These are phyloP conservation scores for Pseudochromis fuscus DNA, from an alignment of 2,797 vertebrate genomes.

Conservation along the genomic window DNA sequence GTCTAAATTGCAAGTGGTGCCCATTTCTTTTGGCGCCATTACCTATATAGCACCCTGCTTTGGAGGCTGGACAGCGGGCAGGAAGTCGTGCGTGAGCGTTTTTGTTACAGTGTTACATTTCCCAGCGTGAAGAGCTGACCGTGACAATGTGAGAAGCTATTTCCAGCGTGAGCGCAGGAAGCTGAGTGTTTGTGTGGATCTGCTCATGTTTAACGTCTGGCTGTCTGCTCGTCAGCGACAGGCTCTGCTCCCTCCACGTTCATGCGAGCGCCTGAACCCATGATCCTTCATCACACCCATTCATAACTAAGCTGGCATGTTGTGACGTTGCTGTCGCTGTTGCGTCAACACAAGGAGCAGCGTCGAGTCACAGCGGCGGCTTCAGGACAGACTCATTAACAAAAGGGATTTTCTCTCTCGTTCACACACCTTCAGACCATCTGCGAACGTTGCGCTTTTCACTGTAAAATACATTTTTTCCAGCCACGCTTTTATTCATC, in stretches of 20 bases:
- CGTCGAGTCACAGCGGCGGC: conserved; percentile 21
- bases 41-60: too few relatives aligned
- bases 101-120: too few relatives aligned
- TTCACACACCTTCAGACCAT: background rate
- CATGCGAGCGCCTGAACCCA: background rate
- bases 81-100: too few relatives aligned
- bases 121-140: background rate
- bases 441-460: background rate
- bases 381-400: conserved; percentile 42
- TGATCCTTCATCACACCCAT: background rate
- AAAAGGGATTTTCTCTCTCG: conserved; percentile 15
- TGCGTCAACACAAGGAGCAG: conserved; percentile 19
- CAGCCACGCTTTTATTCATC: background rate
- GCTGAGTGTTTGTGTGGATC: background rate
- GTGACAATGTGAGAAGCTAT: too few relatives aligned
- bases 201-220: too few relatives aligned
- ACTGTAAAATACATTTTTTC: background rate
- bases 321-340: conserved; percentile 25
- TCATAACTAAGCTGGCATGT: conserved; percentile 46
- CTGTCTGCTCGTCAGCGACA: background rate
- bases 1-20: too few relatives aligned
- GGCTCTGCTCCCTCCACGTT: background rate
- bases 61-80: too few relatives aligned
- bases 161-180: background rate
- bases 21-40: too few relatives aligned